Percentiles rank a stretch among this genome's conserved stretches.
phyloP scores from a whole-genome alignment of 1,140 invertebrate species.

The Acromyrmex charruanus region DNA sequence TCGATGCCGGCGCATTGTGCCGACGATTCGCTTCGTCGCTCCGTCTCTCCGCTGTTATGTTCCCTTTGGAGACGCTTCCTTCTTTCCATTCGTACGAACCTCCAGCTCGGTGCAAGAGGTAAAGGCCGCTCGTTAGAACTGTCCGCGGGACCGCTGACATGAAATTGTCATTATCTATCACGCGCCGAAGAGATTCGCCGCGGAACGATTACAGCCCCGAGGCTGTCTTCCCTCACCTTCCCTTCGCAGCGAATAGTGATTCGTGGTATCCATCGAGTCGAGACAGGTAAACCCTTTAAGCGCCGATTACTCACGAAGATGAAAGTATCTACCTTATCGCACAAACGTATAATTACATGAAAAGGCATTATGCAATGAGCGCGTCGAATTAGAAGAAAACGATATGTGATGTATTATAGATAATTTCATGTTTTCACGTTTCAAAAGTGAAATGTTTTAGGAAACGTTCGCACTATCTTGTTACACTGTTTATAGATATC shows the following conservation, averaged over 20 bases:
- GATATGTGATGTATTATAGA: not conserved
- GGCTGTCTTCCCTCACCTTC: not conserved
- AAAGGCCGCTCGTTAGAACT: slow-evolving; percentile 73
- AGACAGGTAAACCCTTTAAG: slow-evolving; percentile 11
- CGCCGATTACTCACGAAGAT: slow-evolving; percentile 12
- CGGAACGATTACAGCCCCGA: not conserved
- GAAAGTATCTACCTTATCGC: not conserved
- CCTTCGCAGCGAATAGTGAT: not conserved
- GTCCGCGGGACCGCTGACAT: slow-evolving; percentile 62
- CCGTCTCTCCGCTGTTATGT: not conserved
- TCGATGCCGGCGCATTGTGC: slow-evolving; percentile 75
- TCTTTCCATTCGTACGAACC: slow-evolving; percentile 59
- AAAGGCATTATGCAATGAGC: not conserved
- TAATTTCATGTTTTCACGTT: not conserved
- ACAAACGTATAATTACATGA: not conserved
- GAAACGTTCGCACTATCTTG: not conserved
- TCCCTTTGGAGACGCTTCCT: slow-evolving; percentile 55
- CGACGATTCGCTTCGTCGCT: slow-evolving; percentile 42
- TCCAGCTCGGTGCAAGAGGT: slow-evolving; percentile 57
- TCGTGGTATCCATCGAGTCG: not conserved
- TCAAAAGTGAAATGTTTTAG: not conserved
- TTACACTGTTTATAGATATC: not conserved
- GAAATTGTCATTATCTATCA: slow-evolving; percentile 79
- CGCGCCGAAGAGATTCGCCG: slow-evolving; percentile 21
- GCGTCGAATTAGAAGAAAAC: not conserved